phyloP scores from a whole-genome alignment of 2,113 vertebrate genomes.

The Oreotrochilus melanogaster region DNA sequence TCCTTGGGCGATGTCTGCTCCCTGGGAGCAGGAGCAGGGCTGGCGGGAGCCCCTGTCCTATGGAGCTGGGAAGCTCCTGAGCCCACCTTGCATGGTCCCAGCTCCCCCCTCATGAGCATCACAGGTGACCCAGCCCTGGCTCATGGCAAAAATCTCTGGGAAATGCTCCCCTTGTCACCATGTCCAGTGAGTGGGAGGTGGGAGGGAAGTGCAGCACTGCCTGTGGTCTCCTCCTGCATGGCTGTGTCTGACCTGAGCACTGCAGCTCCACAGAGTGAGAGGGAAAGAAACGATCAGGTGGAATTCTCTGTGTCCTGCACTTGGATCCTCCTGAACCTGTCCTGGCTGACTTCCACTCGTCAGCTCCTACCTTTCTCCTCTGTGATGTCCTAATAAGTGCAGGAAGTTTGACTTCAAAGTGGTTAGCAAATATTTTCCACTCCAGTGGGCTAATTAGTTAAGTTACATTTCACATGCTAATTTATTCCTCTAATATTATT shows the following conservation, averaged over 20 bases:
- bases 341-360: not conserved
- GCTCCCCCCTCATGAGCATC: fast-evolving
- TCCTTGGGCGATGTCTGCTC: not conserved
- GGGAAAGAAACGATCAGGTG: not conserved
- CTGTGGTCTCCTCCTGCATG: not conserved
- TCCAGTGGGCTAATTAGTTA: constrained; percentile 59
- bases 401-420: constrained; percentile 51
- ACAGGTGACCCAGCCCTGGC: not conserved
- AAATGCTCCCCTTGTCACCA: not conserved
- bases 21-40: not conserved
- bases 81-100: not conserved
- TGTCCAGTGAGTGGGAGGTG: too few species aligned
- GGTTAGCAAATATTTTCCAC: constrained; percentile 50
- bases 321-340: not conserved
- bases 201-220: not conserved
- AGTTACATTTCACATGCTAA: constrained; percentile 68
- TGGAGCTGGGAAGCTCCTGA: fast-evolving
- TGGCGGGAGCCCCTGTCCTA: fast-evolving
- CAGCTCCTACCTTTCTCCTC: not conserved
- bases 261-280: not conserved
- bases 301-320: not conserved
- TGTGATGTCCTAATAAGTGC: not conserved
- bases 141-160: fast-evolving
- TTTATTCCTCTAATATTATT: constrained; percentile 53
- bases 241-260: not conserved